Evolutionary conservation across 2,888 invertebrate genomes (phyloP), one percentile per base, ranked within the genome.

Genomic region (Polyommatus iphigenia): DNA sequence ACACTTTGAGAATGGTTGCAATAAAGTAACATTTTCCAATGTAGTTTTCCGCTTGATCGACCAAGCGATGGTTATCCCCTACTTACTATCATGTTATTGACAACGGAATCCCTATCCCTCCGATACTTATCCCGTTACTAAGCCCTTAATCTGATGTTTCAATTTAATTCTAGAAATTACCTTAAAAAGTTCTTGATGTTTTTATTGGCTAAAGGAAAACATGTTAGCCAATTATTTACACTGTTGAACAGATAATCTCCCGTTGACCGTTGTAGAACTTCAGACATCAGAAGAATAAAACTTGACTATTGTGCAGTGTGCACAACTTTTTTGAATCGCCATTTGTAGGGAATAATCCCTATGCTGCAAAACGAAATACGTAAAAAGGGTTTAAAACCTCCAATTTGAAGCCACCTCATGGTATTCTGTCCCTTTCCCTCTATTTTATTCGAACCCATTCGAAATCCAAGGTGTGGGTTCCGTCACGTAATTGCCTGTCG

Each of bases 31-130:
- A 20, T 10, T 24, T 67, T 18, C 67, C 15, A 32, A 29, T 29
- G 29, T 13, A 29, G 62, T 29, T 67, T 67, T 15, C 67, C 67
- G 67, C 29, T 67, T 67, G 67, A 67, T 32, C 67, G 67, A 67
- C 29, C 67, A 67, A 67, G 29, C 67, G 67, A 24, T 5, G 5
- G 32, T 67, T 67, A 67, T 67, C 67, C 24, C 67, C 67, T 67
- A 67, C 32, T 32, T 32, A 67, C 67, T 67, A 67, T 67, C 62
- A 1, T 4, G 13, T 24, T 67, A 32, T 67, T 18, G 32, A 2
- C 62, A 24, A 13, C 4, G 67, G 67, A 67, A 29, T 29, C 62
- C 20, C 62, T 62, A 62, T 24, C 67, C 67, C 67, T 59, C 2
- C 3, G 54, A n/a, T 59, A n/a, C 57, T 20, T 67, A 67, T 67